Evolutionary conservation across 2,797 vertebrate genomes (phyloP), one percentile per base, ranked within the genome.

Genomic region (Schizothorax lantsangensis): DNA sequence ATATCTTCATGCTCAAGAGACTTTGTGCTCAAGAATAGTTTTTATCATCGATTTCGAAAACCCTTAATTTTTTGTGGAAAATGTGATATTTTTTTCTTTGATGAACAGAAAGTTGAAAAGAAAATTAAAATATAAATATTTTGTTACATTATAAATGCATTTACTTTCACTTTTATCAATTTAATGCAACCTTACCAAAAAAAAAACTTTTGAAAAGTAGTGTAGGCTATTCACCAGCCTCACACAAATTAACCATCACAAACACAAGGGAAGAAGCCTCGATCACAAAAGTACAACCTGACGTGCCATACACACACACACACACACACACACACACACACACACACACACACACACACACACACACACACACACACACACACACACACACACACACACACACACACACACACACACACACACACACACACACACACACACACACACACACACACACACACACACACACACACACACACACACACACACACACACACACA

Each of bases 211-310:
- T 49, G n/a, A 81, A 68, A 8, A 21, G 62, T 49, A 79, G 45
- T 71, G 33, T 40, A 59, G 12, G 12, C 6, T 21, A 71, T 68
- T 69, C 23, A 85, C 6, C 71, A 72, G 38, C 23, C 12, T 66
- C 17, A 59, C 38, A 77, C 10, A 45, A 40, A 64, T 62, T 23
- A 40, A 23, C 12, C 62, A 66, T 17, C 15, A 7, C 69, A 83
- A 66, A 17, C 40, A 69, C 17, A 80, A 71, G 57, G 57, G 73
- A 78, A 89, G 81, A 89, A 82, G 84, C 72, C 7, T 86, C 26
- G 64, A 84, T 9, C 62, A 66, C 11, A 68, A 85, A 23, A 23
- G 6, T 8, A 73, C 3, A 57, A 54, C 1, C 23, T 57, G 11
- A 77, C 6, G 4, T 7, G 2, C 75, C 64, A 66, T 7, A 47